Conservation (phyloP, 2,113 vertebrate species). For the Oryzias celebensis region DNA sequence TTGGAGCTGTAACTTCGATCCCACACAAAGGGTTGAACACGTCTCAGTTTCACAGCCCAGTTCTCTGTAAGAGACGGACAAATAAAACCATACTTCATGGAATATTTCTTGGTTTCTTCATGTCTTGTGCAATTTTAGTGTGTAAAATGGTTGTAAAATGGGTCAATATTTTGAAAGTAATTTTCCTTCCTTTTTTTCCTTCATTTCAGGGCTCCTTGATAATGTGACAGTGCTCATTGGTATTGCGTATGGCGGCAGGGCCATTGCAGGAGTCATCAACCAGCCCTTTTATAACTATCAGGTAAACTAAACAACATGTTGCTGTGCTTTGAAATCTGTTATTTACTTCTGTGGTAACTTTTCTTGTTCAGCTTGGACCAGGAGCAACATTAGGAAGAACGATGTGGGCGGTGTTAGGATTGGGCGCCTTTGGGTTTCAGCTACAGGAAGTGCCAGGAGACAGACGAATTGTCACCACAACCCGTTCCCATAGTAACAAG, state of each 20-base stretch:
- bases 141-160: not conserved
- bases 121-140: slow-evolving; percentile 4
- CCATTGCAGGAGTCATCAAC: slow-evolving; percentile 96
- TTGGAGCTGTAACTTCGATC: slow-evolving; percentile 32
- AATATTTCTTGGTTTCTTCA: slow-evolving; percentile 7
- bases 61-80: slow-evolving; percentile 55
- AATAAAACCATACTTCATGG: not conserved
- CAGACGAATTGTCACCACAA: slow-evolving; percentile 88
- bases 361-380: slow-evolving; percentile 78
- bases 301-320: slow-evolving; percentile 66
- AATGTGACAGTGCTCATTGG: slow-evolving; percentile 97
- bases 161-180: not conserved
- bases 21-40: slow-evolving; percentile 44
- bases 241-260: slow-evolving; percentile 89
- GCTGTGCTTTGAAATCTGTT: not conserved
- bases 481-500: slow-evolving; percentile 92
- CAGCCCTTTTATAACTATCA: slow-evolving; percentile 98
- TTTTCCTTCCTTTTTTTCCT: slow-evolving; percentile 1
- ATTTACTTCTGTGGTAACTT: not conserved
- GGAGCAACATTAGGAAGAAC: slow-evolving; percentile 86
- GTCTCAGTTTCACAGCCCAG: slow-evolving; percentile 51
- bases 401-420: slow-evolving; percentile 90
- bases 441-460: slow-evolving; percentile 85
- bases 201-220: slow-evolving; percentile 88
- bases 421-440: slow-evolving; percentile 93